phyloP scores from a whole-genome alignment of 37 sponge, comb jelly and placozoan species.

The Aplysina aerophoba region DNA sequence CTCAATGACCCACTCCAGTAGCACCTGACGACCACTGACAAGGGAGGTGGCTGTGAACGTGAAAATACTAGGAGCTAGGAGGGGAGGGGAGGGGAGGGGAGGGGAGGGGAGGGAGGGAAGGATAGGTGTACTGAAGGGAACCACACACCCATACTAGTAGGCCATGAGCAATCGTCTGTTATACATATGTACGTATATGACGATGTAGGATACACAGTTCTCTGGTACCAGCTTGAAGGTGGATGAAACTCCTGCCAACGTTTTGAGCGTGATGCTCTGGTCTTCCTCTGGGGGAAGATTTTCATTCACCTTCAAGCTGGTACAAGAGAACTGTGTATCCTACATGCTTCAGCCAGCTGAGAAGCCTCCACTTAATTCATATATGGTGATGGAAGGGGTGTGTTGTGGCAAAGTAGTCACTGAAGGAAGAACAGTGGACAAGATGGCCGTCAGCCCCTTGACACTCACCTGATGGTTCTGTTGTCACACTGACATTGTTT shows the following conservation, averaged over 20 bases:
- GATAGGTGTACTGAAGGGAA: background rate
- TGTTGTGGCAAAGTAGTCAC: no score
- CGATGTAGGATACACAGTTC: no score
- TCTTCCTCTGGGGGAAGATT: no score
- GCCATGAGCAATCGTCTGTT: no score
- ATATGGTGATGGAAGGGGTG: no score
- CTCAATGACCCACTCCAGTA: slow-evolving; percentile 40
- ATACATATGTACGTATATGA: no score
- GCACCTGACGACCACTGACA: slow-evolving; percentile 15
- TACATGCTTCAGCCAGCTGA: background rate
- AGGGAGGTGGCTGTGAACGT: slow-evolving; percentile 20
- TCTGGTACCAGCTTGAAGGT: no score
- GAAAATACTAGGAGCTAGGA: slow-evolving; percentile 21
- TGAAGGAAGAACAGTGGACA: background rate
- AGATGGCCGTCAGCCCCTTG: background rate
- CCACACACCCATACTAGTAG: no score
- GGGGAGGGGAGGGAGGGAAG: background rate
- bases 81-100: background rate
- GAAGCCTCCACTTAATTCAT: background rate
- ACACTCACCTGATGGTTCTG: slow-evolving; percentile 5
- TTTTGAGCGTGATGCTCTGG: no score
- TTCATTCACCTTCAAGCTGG: no score
- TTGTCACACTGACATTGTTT: background rate
- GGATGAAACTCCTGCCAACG: no score
- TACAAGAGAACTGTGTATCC: background rate